Evolutionary conservation across 2,888 invertebrate species (phyloP), one percentile per base, ranked within the genome.

Genomic region (Eupithecia inturbata): DNA sequence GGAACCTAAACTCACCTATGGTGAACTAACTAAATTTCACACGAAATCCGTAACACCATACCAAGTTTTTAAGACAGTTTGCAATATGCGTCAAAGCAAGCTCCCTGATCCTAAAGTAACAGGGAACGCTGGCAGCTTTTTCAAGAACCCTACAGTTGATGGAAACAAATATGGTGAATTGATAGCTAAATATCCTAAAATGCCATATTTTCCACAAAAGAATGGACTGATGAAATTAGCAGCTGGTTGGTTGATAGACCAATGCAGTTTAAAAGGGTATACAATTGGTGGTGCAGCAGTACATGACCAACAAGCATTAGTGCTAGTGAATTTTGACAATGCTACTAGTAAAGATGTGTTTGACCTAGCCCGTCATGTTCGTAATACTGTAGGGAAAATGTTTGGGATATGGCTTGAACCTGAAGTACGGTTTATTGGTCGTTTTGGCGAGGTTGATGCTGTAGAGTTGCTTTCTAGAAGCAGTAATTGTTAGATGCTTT

Each of bases 101-200:
- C 69, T 79, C 1, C 79, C 79, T 7, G 74, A 79, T 71, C 76
- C 79, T 3, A 39, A 60, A 19, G 66, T 71, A 60, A 68, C 22
- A n/a, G 79, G 79, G 0, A 79, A 77, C 63, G 79, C 79, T 33
- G 79, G 79, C 0, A 79, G 79, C 53, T 79, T 79, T 28, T 79
- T 79, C 72, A 79, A 77, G 53, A 77, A 77, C 39, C 78, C 78
- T 14, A 14, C 72, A 53, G 67, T 78, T 28, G 45, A 66, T 7
- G n/a, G n/a, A 49, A n/a, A 72, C 0, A 73, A 72, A 57, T 72
- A 16, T 66, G 63, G 70, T 12, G 53, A 71, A n/a, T 49, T 78
- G 12, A 33, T 69, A 67, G 36, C 16, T 4, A 68, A 68, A 31
- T 70, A 70, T 68, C 67, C 66, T 14, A 72, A 28, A 28, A 71